Conservation (phyloP, 1,140 invertebrate species). For the Drosophila jambulina region DNA sequence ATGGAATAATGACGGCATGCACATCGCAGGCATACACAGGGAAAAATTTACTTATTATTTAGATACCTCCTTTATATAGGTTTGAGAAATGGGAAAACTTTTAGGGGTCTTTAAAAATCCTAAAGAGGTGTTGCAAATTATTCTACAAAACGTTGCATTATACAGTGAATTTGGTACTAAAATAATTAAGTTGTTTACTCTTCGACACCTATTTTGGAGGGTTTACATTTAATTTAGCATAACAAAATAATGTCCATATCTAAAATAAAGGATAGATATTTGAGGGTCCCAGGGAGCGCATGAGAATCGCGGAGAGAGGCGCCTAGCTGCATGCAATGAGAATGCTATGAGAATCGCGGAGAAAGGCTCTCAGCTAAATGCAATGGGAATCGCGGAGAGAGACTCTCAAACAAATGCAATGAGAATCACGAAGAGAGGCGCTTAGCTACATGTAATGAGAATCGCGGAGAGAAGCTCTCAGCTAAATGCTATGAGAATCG, state of each 20-base stretch:
- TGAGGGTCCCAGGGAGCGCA: neutral
- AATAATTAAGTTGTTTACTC: too few relatives aligned
- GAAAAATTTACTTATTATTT: neutral
- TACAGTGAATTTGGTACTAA: too few relatives aligned
- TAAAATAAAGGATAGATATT: neutral
- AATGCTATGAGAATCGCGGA: too few relatives aligned
- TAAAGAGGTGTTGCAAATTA: neutral
- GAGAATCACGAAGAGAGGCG: neutral
- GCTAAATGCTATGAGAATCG: too few relatives aligned
- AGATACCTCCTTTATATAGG: neutral
- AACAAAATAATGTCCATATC: neutral
- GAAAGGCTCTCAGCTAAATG: too few relatives aligned
- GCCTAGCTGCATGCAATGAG: too few relatives aligned
- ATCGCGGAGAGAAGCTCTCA: too few relatives aligned
- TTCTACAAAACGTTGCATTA: too few relatives aligned
- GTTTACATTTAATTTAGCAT: too few relatives aligned
- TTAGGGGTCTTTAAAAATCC: neutral
- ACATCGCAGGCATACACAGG: constrained; percentile 19
- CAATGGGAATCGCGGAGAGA: neutral
- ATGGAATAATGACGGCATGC: constrained; percentile 59
- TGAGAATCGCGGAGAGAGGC: neutral
- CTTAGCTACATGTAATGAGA: too few relatives aligned
- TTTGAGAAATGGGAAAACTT: neutral
- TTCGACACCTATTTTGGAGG: too few relatives aligned
- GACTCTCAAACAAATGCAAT: neutral